Conservation (phyloP, 2,888 invertebrate species). For the Luperina testacea region DNA sequence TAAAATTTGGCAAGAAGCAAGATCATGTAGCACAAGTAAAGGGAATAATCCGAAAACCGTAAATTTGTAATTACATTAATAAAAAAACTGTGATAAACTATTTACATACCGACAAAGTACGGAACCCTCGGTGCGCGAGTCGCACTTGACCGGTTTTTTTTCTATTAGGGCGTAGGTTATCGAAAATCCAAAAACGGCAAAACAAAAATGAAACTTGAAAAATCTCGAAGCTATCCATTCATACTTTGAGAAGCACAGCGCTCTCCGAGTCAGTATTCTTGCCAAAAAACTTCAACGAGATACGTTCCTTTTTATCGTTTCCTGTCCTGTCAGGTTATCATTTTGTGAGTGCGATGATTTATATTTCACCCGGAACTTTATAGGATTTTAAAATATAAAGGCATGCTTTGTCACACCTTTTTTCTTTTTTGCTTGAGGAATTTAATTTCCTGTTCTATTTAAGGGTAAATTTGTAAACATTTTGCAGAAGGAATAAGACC, state of each 20-base stretch:
- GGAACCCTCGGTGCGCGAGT: no score
- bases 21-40: no score
- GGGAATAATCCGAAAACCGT: no score
- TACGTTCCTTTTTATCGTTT: conserved; percentile 60
- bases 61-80: no score
- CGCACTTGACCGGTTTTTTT: no score
- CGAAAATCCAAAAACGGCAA: background rate
- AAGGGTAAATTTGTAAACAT: no score
- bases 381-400: conserved; percentile 42
- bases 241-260: conserved; percentile 19
- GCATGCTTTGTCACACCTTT: conserved; percentile 27
- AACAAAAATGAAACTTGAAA: conserved; percentile 12
- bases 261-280: conserved; percentile 34
- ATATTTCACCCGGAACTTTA: conserved; percentile 38
- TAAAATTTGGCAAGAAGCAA: no score
- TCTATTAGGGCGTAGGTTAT: background rate
- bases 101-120: no score
- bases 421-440: conserved; percentile 16
- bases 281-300: conserved; percentile 63
- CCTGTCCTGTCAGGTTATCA: conserved; percentile 54
- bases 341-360: conserved; percentile 55
- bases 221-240: conserved; percentile 36
- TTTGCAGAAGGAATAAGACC: background rate
- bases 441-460: conserved; percentile 27
- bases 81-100: no score